Percentiles rank a stretch among this genome's conserved stretches.
Evolutionary conservation across 2,113 vertebrate species (phyloP).

Genomic region (Myotis yumanensis): DNA sequence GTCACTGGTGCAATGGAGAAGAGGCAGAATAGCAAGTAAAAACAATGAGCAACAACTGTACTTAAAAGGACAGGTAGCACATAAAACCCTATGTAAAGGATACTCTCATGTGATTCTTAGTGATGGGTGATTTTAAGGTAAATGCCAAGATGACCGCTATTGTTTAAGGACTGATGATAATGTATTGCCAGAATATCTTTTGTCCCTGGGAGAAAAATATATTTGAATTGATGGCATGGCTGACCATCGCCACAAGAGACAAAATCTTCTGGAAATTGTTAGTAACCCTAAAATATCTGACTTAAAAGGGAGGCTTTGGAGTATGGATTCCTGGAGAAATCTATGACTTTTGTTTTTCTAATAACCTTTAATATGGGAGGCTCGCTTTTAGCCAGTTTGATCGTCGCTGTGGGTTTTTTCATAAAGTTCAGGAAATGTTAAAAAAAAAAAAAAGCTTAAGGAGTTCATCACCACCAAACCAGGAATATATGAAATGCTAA

Average conservation of each 20-base stretch:
- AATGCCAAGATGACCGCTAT: neutral
- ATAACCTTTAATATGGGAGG: neutral
- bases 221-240: neutral
- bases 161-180: constrained; percentile 25
- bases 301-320: constrained; percentile 6
- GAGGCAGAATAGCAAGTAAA: constrained; percentile 17
- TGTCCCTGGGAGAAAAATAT: neutral
- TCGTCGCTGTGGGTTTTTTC: no score
- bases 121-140: neutral
- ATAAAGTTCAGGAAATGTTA: no score
- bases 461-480: no score
- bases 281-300: neutral
- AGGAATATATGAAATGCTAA: no score
- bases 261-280: constrained; percentile 13
- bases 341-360: neutral
- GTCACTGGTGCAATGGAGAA: constrained; percentile 50
- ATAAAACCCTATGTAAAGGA: neutral
- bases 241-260: neutral
- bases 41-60: neutral
- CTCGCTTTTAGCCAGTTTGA: no score
- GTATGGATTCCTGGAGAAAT: constrained; percentile 20
- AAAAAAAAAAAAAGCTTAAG: no score
- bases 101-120: neutral
- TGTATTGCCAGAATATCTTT: constrained; percentile 10
- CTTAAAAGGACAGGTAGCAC: neutral